Conservation (phyloP, 1,140 invertebrate genomes). For the Anagrus nilaparvatae region DNA sequence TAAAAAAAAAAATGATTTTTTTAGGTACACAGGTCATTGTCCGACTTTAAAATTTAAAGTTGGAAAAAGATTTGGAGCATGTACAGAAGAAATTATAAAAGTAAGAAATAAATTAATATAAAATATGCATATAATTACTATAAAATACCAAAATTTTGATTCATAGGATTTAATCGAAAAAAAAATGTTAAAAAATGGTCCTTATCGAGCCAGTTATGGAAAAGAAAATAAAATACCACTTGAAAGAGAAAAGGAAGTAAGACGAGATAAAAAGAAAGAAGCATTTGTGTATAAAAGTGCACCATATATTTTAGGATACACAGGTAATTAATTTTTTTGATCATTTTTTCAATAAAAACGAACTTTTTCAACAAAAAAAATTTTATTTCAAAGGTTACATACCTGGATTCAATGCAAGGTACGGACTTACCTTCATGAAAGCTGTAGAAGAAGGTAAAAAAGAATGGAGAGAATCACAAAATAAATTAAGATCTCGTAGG, state of each 20-base stretch:
- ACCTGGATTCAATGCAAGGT: constrained; percentile 48
- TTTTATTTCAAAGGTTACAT: constrained; percentile 43
- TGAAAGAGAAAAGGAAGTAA: constrained; percentile 24
- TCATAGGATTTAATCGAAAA: constrained; percentile 41
- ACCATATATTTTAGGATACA: constrained; percentile 57
- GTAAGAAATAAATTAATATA: constrained; percentile 29
- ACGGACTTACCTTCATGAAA: constrained; percentile 57
- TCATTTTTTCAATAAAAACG: constrained; percentile 1
- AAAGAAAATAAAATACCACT: constrained; percentile 22
- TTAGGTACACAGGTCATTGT: constrained; percentile 65
- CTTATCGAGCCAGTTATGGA: constrained; percentile 27
- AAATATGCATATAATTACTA: not conserved
- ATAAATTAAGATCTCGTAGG: constrained; percentile 37
- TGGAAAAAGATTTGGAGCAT: constrained; percentile 59
- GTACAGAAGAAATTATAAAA: constrained; percentile 57
- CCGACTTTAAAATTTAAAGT: constrained; percentile 60
- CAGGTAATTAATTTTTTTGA: constrained; percentile 44
- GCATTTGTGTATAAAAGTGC: constrained; percentile 38
- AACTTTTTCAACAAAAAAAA: constrained; percentile 8
- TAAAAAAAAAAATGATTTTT: constrained; percentile 15
- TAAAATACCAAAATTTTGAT: not conserved
- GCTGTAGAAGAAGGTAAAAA: constrained; percentile 58
- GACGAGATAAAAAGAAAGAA: constrained; percentile 34
- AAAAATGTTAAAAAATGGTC: constrained; percentile 36
- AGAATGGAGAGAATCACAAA: constrained; percentile 50